Conservation (phyloP, 2,888 invertebrate species). For the Rhingia campestris region DNA sequence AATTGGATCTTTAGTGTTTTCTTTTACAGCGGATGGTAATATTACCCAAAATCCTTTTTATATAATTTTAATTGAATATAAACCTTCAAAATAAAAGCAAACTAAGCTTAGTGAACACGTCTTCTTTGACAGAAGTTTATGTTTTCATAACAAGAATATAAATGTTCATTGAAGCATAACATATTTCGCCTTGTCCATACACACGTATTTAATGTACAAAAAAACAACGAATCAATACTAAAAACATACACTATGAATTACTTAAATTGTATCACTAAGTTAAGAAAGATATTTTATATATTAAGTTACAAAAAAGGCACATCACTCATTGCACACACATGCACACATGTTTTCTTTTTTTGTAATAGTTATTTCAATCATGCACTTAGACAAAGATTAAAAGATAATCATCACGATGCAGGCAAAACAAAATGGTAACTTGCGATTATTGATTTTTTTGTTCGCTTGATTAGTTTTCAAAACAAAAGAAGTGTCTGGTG, state of each 20-base stretch:
- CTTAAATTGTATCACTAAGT: not conserved
- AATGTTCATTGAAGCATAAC: slow-evolving; percentile 35
- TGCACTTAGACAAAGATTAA: slow-evolving; percentile 49
- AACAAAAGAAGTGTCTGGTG: slow-evolving; percentile 54
- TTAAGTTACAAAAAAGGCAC: slow-evolving; percentile 20
- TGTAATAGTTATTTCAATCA: slow-evolving; percentile 32
- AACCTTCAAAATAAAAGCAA: too few species aligned
- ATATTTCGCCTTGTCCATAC: slow-evolving; percentile 19
- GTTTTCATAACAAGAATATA: too few species aligned
- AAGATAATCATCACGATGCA: slow-evolving; percentile 60
- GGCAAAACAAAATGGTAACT: slow-evolving; percentile 46
- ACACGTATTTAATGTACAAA: slow-evolving; percentile 6
- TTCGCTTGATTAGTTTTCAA: slow-evolving; percentile 63
- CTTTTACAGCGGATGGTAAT: too few species aligned
- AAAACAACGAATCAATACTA: not conserved
- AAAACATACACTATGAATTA: slow-evolving; percentile 3
- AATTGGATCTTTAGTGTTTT: too few species aligned
- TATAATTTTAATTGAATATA: too few species aligned
- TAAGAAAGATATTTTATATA: not conserved
- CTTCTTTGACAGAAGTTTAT: too few species aligned
- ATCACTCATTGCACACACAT: slow-evolving; percentile 58
- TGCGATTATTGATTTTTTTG: slow-evolving; percentile 53
- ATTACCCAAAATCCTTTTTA: too few species aligned
- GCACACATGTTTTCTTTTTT: slow-evolving; percentile 16
- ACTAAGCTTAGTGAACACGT: too few species aligned